Evolutionary conservation across 92 coral and sea anemone genomes (phyloP).

Genomic region (Phenganax marumi): DNA sequence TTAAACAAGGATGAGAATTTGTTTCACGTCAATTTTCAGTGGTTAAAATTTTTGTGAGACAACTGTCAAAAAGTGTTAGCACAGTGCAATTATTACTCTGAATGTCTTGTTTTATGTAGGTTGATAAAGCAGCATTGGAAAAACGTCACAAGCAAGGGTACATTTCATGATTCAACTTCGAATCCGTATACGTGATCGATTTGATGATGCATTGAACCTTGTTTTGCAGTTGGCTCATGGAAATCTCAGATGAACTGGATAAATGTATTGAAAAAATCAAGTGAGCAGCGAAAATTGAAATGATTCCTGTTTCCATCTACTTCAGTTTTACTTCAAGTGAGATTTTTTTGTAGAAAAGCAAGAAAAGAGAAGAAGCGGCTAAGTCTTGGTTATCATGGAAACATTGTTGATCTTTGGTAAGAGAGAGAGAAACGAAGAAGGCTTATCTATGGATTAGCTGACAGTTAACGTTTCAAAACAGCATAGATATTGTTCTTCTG

Average conservation of each 20-base stretch:
- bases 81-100: not conserved
- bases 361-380: constrained; percentile 62
- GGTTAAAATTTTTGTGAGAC: not conserved
- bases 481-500: not conserved
- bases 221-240: constrained; percentile 76
- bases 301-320: not conserved
- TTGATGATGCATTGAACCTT: not conserved
- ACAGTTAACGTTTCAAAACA: too few species aligned
- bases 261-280: constrained; percentile 67
- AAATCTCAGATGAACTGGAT: constrained; percentile 71
- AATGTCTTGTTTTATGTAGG: constrained; percentile 39
- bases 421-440: not conserved
- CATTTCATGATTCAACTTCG: not conserved
- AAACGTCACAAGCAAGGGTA: constrained; percentile 94
- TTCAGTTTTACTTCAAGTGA: not conserved
- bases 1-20: too few species aligned
- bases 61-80: too few species aligned
- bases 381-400: constrained; percentile 88
- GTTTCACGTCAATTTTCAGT: not conserved
- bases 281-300: constrained; percentile 33
- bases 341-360: constrained; percentile 62
- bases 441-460: not conserved
- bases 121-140: constrained; percentile 73
- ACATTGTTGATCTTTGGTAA: constrained; percentile 86
- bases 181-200: not conserved